These are phyloP conservation scores for Tapera naevia DNA, from an alignment of 2,797 vertebrate genomes.

Conservation along the genomic window DNA sequence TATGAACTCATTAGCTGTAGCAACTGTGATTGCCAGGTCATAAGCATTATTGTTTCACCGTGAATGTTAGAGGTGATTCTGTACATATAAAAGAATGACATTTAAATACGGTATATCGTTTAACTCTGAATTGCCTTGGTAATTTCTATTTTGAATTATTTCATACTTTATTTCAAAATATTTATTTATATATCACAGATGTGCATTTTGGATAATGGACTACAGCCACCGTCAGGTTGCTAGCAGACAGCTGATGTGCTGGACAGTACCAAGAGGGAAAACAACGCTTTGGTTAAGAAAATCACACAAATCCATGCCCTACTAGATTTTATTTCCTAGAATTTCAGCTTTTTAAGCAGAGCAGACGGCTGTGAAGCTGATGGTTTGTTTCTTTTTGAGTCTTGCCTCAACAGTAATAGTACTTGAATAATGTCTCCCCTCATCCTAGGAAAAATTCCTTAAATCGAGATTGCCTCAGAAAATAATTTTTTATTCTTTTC, in stretches of 20 bases:
- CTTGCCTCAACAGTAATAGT: neutral
- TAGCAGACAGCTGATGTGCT: neutral
- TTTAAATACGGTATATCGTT: conserved; percentile 10
- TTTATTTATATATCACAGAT: neutral
- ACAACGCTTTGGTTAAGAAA: neutral
- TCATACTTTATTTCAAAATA: conserved; percentile 1
- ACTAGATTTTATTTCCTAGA: neutral
- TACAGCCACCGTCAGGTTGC: neutral
- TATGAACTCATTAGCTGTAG: conserved; percentile 14
- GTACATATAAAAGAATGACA: neutral
- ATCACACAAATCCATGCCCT: neutral
- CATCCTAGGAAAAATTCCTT: neutral
- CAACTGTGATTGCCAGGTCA: conserved; percentile 15
- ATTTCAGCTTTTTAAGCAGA: neutral
- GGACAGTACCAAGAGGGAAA: neutral
- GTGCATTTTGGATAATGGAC: neutral
- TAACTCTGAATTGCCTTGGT: neutral
- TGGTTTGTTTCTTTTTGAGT: neutral
- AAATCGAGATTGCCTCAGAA: neutral
- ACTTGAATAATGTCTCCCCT: neutral
- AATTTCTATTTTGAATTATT: conserved; percentile 37
- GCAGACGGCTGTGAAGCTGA: neutral
- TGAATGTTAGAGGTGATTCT: neutral
- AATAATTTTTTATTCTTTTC: neutral
- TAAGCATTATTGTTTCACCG: neutral